Conservation (phyloP, 2,888 invertebrate genomes). For the Ophion slaviceki region DNA sequence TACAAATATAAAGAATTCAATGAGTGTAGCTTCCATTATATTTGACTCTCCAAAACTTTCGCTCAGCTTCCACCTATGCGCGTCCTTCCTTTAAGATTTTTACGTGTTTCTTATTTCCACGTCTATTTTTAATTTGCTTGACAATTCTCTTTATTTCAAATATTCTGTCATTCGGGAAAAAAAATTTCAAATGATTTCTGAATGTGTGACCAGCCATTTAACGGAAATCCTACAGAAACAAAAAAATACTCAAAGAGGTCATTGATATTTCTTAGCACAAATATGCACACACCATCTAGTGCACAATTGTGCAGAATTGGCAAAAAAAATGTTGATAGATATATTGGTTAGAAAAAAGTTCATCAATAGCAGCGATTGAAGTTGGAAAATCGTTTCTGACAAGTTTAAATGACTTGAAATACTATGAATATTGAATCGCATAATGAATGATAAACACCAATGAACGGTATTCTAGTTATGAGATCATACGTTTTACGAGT, state of each 20-base stretch:
- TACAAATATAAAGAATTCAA: slow-evolving; percentile 7
- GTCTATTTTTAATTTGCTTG: slow-evolving; percentile 1
- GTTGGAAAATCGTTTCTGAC: no score
- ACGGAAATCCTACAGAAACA: not conserved
- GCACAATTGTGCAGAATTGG: no score
- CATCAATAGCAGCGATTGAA: no score
- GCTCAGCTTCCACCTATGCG: slow-evolving; percentile 56
- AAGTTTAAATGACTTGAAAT: no score
- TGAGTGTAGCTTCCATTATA: slow-evolving; percentile 60
- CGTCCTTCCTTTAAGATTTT: slow-evolving; percentile 26
- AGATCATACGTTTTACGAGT: not conserved
- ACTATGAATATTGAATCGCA: slow-evolving; percentile 10
- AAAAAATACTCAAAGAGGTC: not conserved
- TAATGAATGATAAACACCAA: slow-evolving; percentile 38
- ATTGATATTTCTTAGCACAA: no score
- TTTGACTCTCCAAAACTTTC: slow-evolving; percentile 62
- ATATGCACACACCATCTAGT: no score
- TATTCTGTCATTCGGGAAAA: not conserved
- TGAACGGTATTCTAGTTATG: slow-evolving; percentile 24
- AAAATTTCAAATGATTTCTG: not conserved
- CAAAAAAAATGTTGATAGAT: no score
- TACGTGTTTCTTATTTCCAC: slow-evolving; percentile 33
- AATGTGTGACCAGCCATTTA: not conserved
- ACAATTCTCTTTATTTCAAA: slow-evolving; percentile 3
- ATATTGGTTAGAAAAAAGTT: no score